These are phyloP conservation scores for Sycophila sp. DNA, from an alignment of 1,140 invertebrate genomes.

Conservation along the genomic window DNA sequence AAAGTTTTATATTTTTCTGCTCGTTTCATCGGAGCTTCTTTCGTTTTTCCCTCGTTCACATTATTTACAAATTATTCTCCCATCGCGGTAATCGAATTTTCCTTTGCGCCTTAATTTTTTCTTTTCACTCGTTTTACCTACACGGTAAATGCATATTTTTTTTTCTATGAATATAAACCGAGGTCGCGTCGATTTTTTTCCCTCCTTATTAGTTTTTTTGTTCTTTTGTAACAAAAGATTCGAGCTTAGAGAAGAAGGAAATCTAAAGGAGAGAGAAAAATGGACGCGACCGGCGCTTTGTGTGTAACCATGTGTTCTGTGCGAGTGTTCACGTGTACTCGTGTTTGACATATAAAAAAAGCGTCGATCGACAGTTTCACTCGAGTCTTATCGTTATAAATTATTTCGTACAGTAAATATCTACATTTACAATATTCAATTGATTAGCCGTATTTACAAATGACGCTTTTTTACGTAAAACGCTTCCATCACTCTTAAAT, in stretches of 20 bases:
- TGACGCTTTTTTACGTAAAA: slow-evolving; percentile 41
- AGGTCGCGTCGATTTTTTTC: slow-evolving; percentile 11
- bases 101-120: slow-evolving; percentile 37
- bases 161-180: slow-evolving; percentile 2
- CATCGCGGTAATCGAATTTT: slow-evolving; percentile 38
- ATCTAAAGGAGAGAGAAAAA: slow-evolving; percentile 7
- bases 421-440: slow-evolving; percentile 52
- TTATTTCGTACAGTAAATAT: slow-evolving; percentile 50
- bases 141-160: slow-evolving; percentile 34
- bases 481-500: slow-evolving; percentile 41
- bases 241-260: background rate
- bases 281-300: background rate
- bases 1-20: slow-evolving; percentile 42
- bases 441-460: slow-evolving; percentile 60
- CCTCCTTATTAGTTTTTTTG: too few relatives aligned
- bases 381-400: slow-evolving; percentile 51
- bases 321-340: background rate
- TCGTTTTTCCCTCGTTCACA: slow-evolving; percentile 25
- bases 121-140: slow-evolving; percentile 29
- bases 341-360: slow-evolving; percentile 61
- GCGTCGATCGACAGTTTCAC: slow-evolving; percentile 59
- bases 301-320: background rate
- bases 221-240: slow-evolving; percentile 16
- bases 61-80: slow-evolving; percentile 29
- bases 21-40: slow-evolving; percentile 16